phyloP scores from a whole-genome alignment of 1,140 invertebrate species.

The Chironomus striatipennis region DNA sequence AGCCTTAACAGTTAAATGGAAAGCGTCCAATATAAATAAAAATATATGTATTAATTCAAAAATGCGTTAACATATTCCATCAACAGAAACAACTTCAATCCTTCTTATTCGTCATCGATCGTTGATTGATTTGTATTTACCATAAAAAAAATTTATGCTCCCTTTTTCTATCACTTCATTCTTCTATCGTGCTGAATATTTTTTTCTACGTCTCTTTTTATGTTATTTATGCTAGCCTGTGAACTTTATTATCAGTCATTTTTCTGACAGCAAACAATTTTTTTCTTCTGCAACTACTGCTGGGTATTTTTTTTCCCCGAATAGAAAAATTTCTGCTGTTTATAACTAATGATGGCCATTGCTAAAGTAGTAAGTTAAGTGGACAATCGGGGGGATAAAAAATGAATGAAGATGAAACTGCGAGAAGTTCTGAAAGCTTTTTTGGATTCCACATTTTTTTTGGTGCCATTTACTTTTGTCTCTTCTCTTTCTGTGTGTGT shows the following conservation, averaged over 20 bases:
- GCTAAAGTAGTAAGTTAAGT: neutral
- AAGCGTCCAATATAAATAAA: too few species aligned
- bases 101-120: neutral
- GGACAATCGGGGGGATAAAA: neutral
- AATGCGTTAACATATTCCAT: too few species aligned
- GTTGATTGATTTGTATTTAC: constrained; percentile 2
- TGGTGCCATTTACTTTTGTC: too few species aligned
- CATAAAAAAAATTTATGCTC: constrained; percentile 8
- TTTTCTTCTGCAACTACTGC: neutral
- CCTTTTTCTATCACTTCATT: neutral
- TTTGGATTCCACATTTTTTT: too few species aligned
- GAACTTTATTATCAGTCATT: constrained; percentile 14
- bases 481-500: too few species aligned
- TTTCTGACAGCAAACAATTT: constrained; percentile 13
- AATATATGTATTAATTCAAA: too few species aligned
- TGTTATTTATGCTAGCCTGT: constrained; percentile 1
- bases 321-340: neutral
- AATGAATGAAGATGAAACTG: too few species aligned
- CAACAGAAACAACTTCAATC: too few species aligned
- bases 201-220: neutral
- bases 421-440: too few species aligned
- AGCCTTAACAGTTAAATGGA: too few species aligned
- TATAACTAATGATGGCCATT: constrained; percentile 5
- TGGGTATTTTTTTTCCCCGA: too few species aligned
- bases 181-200: neutral